These are phyloP conservation scores for Epinotia nisella DNA, from an alignment of 2,888 invertebrate genomes.

Conservation along the genomic window DNA sequence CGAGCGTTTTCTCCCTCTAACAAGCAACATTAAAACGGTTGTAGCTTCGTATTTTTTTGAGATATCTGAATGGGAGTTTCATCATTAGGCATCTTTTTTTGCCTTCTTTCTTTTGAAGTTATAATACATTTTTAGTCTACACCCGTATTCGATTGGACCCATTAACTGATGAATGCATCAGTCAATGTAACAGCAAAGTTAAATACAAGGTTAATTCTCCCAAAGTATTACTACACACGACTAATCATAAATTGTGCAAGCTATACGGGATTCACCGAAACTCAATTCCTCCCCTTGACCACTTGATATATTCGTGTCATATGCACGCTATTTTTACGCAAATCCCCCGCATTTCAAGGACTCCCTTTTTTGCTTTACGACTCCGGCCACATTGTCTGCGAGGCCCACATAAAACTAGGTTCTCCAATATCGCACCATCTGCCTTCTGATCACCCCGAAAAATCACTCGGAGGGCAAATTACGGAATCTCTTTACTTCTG, in stretches of 20 bases:
- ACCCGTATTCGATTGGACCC: too few relatives aligned
- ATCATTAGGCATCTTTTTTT: too few relatives aligned
- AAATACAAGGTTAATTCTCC: too few relatives aligned
- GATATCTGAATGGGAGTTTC: too few relatives aligned
- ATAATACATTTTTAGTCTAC: too few relatives aligned
- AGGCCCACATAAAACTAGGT: slow-evolving; percentile 74
- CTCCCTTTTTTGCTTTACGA: slow-evolving; percentile 74
- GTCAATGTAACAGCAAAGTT: too few relatives aligned
- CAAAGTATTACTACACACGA: too few relatives aligned
- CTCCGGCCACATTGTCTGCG: slow-evolving; percentile 62
- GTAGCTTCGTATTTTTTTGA: too few relatives aligned
- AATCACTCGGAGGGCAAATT: slow-evolving; percentile 78
- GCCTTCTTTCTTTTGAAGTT: too few relatives aligned
- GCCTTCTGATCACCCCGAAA: slow-evolving; percentile 71
- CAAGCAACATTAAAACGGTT: too few relatives aligned
- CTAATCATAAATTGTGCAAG: neutral
- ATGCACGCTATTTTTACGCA: slow-evolving; percentile 37
- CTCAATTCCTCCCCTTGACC: slow-evolving; percentile 36
- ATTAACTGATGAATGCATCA: too few relatives aligned
- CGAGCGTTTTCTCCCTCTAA: too few relatives aligned
- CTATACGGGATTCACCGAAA: neutral
- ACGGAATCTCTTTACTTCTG: slow-evolving; percentile 66
- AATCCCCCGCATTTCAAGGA: slow-evolving; percentile 59
- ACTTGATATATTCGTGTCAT: slow-evolving; percentile 41
- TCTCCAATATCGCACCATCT: slow-evolving; percentile 78